Conservation (phyloP, 2,888 invertebrate genomes). For the Tipula lateralis region DNA sequence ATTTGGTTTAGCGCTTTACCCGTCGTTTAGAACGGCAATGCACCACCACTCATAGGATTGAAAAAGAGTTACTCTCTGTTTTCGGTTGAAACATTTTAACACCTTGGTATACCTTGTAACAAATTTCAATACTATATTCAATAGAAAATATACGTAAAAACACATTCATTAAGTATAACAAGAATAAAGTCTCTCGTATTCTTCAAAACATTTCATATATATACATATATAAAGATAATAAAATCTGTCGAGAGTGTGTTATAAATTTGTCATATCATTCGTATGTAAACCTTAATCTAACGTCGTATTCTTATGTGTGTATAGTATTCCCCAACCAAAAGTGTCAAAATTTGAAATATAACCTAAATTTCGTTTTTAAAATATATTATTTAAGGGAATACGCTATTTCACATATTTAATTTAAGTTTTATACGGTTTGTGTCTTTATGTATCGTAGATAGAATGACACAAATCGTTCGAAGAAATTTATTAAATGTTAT, state of each 20-base stretch:
- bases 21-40: too few relatives aligned
- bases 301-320: not conserved
- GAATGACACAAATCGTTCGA: not conserved
- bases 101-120: too few relatives aligned
- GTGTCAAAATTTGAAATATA: not conserved
- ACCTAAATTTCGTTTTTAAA: not conserved
- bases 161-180: too few relatives aligned
- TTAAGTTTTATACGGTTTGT: not conserved
- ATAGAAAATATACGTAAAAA: too few relatives aligned
- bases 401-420: not conserved
- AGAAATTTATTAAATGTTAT: not conserved
- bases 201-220: too few relatives aligned
- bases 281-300: not conserved
- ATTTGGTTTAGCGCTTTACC: too few relatives aligned
- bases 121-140: too few relatives aligned
- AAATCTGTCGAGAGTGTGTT: not conserved
- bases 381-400: not conserved
- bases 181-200: too few relatives aligned
- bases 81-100: too few relatives aligned
- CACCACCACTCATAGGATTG: too few relatives aligned
- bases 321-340: not conserved
- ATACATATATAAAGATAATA: not conserved
- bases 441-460: not conserved
- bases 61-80: too few relatives aligned
- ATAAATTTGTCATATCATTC: not conserved